Evolutionary conservation across 1,140 invertebrate species (phyloP), one percentile per base, ranked within the genome.

Genomic region (Pygmarrhopalites habei): DNA sequence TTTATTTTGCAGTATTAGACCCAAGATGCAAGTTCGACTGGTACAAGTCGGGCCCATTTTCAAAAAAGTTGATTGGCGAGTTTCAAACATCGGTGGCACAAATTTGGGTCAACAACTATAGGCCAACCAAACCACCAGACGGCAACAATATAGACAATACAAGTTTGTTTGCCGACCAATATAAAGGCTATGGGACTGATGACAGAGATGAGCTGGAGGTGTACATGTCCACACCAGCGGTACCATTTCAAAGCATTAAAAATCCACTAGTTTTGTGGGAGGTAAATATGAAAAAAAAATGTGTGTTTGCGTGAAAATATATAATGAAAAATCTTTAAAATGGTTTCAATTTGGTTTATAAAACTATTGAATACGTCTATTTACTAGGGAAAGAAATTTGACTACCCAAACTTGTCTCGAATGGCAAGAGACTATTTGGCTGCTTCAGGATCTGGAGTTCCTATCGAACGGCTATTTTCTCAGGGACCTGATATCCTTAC

Each of bases 391-490:
- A 39, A 39, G 7, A 17, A 39, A 17, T 10, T 10, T 7, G 32
- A 53, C 2, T 61, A 39, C 23, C 59, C 59, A 1, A 41, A 21
- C 12, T 53, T 61, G 35, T 39, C 19, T 17, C 32, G 23, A 61
- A 61, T 61, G 59, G 59, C 59, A 15, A 61, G 30, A 29, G 49
- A 61, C 32, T 61, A 10, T 30, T 21, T 61, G 25, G 51, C 29
- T 5, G 59, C 49, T 12, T 32, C 59, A 2, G 59, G 12, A 10
- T 39, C 59, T 12, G 59, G 59, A 3, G 59, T 61, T 2, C 59
- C 59, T 2, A 49, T 61, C 2, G 59, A 61, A 39, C 10, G 59
- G 4, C 25, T 61, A 12, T 61, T 61, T 53, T 52, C 59, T 23
- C 25, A 12, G 14, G 49, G 47, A 29, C 32, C 59, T 2, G 49